Conservation (phyloP, 2,797 vertebrate genomes). For the Erethizon dorsatum region DNA sequence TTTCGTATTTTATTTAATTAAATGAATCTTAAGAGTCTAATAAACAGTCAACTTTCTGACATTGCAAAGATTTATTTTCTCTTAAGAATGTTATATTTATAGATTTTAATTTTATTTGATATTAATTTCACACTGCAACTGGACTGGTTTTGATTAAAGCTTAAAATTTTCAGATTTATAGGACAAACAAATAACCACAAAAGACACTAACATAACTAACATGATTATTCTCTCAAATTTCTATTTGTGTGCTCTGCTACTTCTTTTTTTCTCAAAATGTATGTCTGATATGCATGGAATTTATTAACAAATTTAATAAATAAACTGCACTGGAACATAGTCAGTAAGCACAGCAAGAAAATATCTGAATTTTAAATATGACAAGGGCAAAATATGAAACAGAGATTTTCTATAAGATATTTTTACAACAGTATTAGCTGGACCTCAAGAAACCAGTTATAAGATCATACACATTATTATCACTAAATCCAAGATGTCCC, state of each 20-base stretch:
- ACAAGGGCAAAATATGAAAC: not conserved
- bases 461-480: not conserved
- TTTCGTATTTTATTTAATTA: slow-evolving; percentile 32
- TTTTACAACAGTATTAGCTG: not conserved
- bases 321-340: not conserved
- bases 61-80: slow-evolving; percentile 1
- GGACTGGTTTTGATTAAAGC: not conserved
- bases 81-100: not conserved
- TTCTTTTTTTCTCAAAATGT: not conserved
- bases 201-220: slow-evolving; percentile 1
- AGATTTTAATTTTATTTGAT: slow-evolving; percentile 48
- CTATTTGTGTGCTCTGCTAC: not conserved
- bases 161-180: slow-evolving; percentile 25
- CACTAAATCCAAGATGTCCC: not conserved
- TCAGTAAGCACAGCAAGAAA: not conserved
- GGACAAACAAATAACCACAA: not conserved
- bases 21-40: slow-evolving; percentile 15
- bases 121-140: slow-evolving; percentile 50
- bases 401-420: not conserved
- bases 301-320: slow-evolving; percentile 28
- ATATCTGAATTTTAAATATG: not conserved
- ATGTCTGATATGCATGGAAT: not conserved
- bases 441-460: not conserved
- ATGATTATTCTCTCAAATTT: not conserved
- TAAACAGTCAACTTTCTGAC: slow-evolving; percentile 37